Conservation (phyloP, 2,113 vertebrate genomes). For the Sminthopsis crassicaudata region DNA sequence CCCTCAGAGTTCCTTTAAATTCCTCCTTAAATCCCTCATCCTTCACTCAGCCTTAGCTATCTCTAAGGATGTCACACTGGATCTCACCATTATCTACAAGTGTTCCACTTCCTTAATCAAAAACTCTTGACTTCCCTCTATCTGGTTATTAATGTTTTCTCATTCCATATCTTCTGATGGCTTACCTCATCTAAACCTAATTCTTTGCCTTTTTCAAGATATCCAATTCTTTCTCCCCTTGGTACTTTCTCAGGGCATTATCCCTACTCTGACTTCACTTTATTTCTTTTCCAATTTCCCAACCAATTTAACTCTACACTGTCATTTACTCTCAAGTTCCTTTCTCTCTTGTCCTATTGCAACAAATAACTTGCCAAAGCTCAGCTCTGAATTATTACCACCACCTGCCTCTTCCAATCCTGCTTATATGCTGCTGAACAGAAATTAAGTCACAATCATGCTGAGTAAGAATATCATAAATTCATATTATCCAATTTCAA, state of each 20-base stretch:
- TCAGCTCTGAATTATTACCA: not conserved
- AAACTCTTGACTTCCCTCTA: not conserved
- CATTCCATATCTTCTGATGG: not conserved
- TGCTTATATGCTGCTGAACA: not conserved
- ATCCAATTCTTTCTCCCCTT: not conserved
- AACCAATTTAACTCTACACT: not conserved
- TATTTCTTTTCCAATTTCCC: not conserved
- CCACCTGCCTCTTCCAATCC: not conserved
- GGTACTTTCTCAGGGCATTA: not conserved
- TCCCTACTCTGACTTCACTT: not conserved
- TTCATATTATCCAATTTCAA: not conserved
- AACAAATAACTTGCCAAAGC: not conserved
- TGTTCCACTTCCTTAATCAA: not conserved
- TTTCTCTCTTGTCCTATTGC: not conserved
- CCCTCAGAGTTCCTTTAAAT: not conserved
- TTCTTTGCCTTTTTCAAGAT: not conserved
- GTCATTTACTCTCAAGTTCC: not conserved
- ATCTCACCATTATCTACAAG: not conserved
- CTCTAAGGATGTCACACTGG: not conserved
- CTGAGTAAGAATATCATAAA: too few relatives aligned
- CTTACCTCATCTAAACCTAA: not conserved
- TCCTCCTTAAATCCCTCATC: not conserved
- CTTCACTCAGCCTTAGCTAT: not conserved
- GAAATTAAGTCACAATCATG: not conserved
- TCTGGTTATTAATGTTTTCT: not conserved